Evolutionary conservation across 2,888 invertebrate species (phyloP), one percentile per base, ranked within the genome.

Genomic region (Cryptus viduatorius): DNA sequence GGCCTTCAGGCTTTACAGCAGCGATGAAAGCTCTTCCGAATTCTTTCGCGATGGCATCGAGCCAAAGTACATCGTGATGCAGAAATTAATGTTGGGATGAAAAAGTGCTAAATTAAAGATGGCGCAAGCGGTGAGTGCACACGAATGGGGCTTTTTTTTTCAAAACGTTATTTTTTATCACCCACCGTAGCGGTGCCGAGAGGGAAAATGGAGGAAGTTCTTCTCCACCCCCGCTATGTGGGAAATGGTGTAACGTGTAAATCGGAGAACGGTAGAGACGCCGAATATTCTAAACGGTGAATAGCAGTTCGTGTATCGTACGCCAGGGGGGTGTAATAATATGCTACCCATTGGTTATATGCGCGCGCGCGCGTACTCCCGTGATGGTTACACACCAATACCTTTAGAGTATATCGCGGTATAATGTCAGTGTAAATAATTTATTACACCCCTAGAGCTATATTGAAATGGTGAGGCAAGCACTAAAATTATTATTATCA

Each of bases 371-470:
- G 56, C 48, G 19, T 29, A 50, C 50, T 37, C 81, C 37, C 76
- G 76, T 71, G 71, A 77, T 77, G 68, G 56, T 37, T 8, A 4
- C 42, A 29, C 31, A 71, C 59, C 10, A 56, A 19, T 19, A 44
- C 53, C 64, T 14, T 10, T 10, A n/a, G 4, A 4, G 5, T 73
- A 79, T 73, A 50, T 67, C 42, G 50, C 48, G 61, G 67, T 82
- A 78, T 78, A 64, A 73, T 73, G 64, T 59, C n/a, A 56, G 48
- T 44, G 44, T 73, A 82, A 82, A 79, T 73, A 82, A 73, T 79
- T 31, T 44, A 73, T 75, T 53, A 59, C 78, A 64, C 8, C 56
- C 24, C 50, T 5, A 19, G 14, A 24, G 50, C 76, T 46, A 5
- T 31, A 44, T 71, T 56, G 56, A 46, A 68, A 31, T 44, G 16